Evolutionary conservation across 2,797 vertebrate genomes (phyloP).

Genomic region (Adelosebastes latens): DNA sequence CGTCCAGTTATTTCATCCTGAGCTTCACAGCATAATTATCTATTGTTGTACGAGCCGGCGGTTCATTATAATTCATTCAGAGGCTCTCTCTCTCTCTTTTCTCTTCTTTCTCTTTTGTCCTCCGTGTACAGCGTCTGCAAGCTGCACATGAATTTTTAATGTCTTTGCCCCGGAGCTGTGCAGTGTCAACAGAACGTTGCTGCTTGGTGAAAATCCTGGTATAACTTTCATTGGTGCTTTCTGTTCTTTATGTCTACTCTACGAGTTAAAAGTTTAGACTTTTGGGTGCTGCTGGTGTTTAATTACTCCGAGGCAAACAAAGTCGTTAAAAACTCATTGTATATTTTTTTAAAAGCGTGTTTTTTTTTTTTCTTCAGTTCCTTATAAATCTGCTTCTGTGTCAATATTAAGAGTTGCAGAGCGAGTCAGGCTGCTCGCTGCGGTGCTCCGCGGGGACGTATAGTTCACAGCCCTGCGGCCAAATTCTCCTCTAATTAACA

Average conservation of each 20-base stretch:
- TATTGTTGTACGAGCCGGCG: neutral
- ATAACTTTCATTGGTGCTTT: neutral
- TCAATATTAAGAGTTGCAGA: neutral
- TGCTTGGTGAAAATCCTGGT: neutral
- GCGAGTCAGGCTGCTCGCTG: neutral
- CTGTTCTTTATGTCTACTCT: neutral
- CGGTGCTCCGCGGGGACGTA: neutral
- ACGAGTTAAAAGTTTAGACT: slow-evolving; percentile 12
- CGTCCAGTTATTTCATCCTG: neutral
- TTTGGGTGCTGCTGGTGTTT: slow-evolving; percentile 12
- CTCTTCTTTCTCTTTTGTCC: slow-evolving; percentile 16
- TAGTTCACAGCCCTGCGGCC: slow-evolving; percentile 9
- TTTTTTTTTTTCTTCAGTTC: neutral
- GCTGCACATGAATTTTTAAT: slow-evolving; percentile 58
- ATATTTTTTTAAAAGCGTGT: neutral
- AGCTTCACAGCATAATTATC: slow-evolving; percentile 38
- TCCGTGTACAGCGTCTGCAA: slow-evolving; percentile 32
- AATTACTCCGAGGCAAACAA: slow-evolving; percentile 11
- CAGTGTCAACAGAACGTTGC: slow-evolving; percentile 26
- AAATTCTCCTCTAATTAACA: slow-evolving; percentile 39
- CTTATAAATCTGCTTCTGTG: neutral
- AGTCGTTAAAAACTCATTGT: neutral
- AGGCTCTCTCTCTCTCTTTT: neutral
- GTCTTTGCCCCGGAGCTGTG: slow-evolving; percentile 40
- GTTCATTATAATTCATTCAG: slow-evolving; percentile 36